phyloP scores from a whole-genome alignment of 2,113 vertebrate species.

The Tautogolabrus adspersus region DNA sequence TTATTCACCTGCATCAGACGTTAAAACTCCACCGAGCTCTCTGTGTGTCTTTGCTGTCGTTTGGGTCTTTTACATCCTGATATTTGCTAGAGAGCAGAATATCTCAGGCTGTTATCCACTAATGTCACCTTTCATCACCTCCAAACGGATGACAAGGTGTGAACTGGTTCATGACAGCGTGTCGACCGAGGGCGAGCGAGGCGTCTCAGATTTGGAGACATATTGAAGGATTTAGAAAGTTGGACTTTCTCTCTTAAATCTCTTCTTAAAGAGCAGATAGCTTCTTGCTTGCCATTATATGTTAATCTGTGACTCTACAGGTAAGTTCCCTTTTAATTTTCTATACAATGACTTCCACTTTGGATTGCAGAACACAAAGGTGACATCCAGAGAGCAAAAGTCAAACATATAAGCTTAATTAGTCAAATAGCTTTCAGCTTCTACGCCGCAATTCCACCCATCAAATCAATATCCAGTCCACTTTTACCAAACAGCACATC shows the following conservation, averaged over 20 bases:
- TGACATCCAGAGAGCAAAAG: conserved; percentile 50
- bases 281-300: no score
- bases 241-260: background rate
- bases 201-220: background rate
- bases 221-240: background rate
- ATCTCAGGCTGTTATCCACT: conserved; percentile 17
- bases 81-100: conserved; percentile 12
- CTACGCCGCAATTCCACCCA: background rate
- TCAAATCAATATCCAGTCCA: conserved; percentile 41
- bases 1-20: background rate
- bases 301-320: background rate
- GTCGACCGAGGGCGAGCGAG: conserved; percentile 4
- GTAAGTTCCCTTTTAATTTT: background rate
- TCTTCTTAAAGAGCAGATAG: background rate
- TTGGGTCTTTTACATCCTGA: background rate
- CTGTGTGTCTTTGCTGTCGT: background rate
- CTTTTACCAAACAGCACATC: conserved; percentile 21
- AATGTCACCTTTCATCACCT: conserved; percentile 23
- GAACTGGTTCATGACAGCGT: conserved; percentile 23
- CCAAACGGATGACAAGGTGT: conserved; percentile 12
- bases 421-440: conserved; percentile 25
- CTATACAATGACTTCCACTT: conserved; percentile 2
- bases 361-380: conserved; percentile 22
- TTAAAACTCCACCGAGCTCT: background rate
- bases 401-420: conserved; percentile 53